Percentiles rank a stretch among this genome's conserved stretches.
Conservation (phyloP, 2,888 invertebrate species). For the Temnothorax rugatulus region DNA sequence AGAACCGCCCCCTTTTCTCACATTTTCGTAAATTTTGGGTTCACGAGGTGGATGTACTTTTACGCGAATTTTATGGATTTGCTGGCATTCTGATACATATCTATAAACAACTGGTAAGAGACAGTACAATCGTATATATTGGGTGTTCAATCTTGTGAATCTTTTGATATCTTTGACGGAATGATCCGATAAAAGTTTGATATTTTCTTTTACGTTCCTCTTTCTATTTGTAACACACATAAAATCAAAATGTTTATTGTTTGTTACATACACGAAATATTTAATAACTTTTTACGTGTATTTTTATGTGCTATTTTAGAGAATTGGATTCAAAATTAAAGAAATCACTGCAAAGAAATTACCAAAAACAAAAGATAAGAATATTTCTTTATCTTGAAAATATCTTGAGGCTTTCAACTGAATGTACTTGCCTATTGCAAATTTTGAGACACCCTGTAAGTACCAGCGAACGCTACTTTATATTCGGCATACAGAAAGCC, state of each 20-base stretch:
- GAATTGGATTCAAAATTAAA: not conserved
- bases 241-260: not conserved
- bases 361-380: not conserved
- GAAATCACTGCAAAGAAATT: not conserved
- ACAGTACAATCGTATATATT: not conserved
- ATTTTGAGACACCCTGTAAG: constrained; percentile 44
- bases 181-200: not conserved
- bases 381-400: not conserved
- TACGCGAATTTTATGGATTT: constrained; percentile 23
- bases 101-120: constrained; percentile 14
- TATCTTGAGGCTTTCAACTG: not conserved
- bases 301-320: not conserved
- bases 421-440: constrained; percentile 10
- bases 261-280: not conserved
- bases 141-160: constrained; percentile 11
- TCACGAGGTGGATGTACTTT: constrained; percentile 21
- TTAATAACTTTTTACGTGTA: not conserved
- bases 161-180: not conserved
- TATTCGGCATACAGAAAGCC: constrained; percentile 65
- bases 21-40: constrained; percentile 56
- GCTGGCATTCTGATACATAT: not conserved
- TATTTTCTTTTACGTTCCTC: not conserved
- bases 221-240: not conserved
- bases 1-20: constrained; percentile 30
- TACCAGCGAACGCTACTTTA: constrained; percentile 61